Evolutionary conservation across 30 jellyfish, hydroid and myxozoan species (phyloP), one percentile per base, ranked within the genome.

Genomic region (Nemopilema nomurai): DNA sequence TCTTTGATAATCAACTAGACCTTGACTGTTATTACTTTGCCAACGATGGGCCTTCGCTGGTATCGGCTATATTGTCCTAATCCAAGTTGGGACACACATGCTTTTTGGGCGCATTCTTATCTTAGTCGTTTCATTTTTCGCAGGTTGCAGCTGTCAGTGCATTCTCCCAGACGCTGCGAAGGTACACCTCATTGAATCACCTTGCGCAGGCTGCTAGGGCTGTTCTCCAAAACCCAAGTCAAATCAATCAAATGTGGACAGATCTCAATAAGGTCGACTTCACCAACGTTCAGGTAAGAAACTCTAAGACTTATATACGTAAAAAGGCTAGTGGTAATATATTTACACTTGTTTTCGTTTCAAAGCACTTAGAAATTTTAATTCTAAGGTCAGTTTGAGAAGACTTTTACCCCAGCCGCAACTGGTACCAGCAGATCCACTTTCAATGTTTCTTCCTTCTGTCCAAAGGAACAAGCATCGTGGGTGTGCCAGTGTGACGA

Each of bases 401-500:
- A n/a, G n/a, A n/a, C n/a, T n/a, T n/a, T n/a, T n/a, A n/a, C n/a
- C n/a, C n/a, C n/a, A n/a, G n/a, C n/a, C n/a, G n/a, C n/a, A n/a
- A n/a, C n/a, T n/a, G n/a, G n/a, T n/a, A n/a, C n/a, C n/a, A n/a
- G n/a, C n/a, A n/a, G n/a, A n/a, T n/a, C n/a, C n/a, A n/a, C n/a
- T n/a, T n/a, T n/a, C n/a, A 41, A 41, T 41, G 57, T 13, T 41
- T 41, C 13, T 41, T 41, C 57, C 13, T 13, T 41, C 13, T 13
- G 57, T 3, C 6, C 33, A 65, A 49, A 84, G 95, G 99, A 94
- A 51, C 99, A 94, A 69, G 96, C 99, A 23, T 94, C 99, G 9
- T 94, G 99, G 99, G 99, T 94, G 22, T 94, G 99, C 87, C 99
- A 94, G 51, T 94, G 99, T 64, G 96, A 94, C 52, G 99, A 94